Evolutionary conservation across 2,797 vertebrate species (phyloP).

Genomic region (Macropodus opercularis): DNA sequence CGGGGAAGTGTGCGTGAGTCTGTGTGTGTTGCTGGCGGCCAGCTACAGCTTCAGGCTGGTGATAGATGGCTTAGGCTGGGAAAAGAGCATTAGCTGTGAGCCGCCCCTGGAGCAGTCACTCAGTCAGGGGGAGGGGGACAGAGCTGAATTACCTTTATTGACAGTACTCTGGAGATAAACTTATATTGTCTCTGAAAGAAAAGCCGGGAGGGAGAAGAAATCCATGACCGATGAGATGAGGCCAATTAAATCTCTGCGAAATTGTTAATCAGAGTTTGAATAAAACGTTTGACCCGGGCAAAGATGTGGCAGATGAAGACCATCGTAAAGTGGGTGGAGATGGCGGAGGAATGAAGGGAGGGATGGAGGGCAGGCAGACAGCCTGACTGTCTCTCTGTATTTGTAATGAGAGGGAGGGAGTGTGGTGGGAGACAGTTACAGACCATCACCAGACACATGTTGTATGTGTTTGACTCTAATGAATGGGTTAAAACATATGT

Average conservation of each 20-base stretch:
- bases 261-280: constrained; percentile 22
- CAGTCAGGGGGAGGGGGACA: constrained; percentile 40
- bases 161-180: constrained; percentile 56
- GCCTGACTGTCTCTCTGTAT: constrained; percentile 74
- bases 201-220: constrained; percentile 1
- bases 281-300: constrained; percentile 23
- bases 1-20: constrained; percentile 52
- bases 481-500: constrained; percentile 46
- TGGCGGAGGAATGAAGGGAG: constrained; percentile 53
- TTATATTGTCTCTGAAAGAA: constrained; percentile 48
- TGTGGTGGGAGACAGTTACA: constrained; percentile 57
- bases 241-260: constrained; percentile 17
- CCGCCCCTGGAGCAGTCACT: constrained; percentile 49
- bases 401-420: constrained; percentile 79
- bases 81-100: constrained; percentile 61
- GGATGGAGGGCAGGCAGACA: constrained; percentile 64
- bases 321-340: constrained; percentile 54
- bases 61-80: constrained; percentile 71
- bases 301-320: constrained; percentile 13
- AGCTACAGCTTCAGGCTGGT: constrained; percentile 53
- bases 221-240: constrained; percentile 24
- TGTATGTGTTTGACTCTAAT: constrained; percentile 42
- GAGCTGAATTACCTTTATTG: constrained; percentile 64
- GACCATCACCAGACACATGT: constrained; percentile 54
- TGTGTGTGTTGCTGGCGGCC: constrained; percentile 47